phyloP scores from a whole-genome alignment of 1,140 invertebrate genomes.

The Calephelis nemesis region DNA sequence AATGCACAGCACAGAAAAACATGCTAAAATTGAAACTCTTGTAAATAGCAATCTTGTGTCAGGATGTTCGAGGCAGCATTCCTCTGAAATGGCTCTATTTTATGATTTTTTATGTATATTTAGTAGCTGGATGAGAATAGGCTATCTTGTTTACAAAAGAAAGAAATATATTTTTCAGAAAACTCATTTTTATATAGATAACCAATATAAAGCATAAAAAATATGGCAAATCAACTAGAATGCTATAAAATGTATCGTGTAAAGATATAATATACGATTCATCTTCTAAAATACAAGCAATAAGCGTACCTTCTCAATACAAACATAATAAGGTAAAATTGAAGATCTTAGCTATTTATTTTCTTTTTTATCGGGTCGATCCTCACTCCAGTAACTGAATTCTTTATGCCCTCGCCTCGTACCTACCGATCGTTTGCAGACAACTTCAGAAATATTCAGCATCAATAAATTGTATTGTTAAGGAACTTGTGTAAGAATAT shows the following conservation, averaged over 20 bases:
- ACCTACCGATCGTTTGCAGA: slow-evolving; percentile 1
- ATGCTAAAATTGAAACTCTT: no score
- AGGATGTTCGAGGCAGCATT: no score
- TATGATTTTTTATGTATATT: no score
- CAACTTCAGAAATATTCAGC: slow-evolving; percentile 37
- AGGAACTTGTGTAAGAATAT: background rate
- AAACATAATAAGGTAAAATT: slow-evolving; percentile 2
- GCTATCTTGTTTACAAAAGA: no score
- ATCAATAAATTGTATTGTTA: slow-evolving; percentile 29
- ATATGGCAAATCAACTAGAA: no score
- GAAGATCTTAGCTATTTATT: slow-evolving; percentile 19
- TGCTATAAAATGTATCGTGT: background rate
- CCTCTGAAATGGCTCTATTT: no score
- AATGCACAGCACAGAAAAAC: no score
- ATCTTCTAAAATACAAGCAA: background rate
- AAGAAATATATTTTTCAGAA: no score
- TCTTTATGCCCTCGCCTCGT: slow-evolving; percentile 15
- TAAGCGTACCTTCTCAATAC: background rate
- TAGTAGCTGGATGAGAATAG: no score
- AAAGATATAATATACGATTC: background rate
- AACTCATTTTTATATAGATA: no score
- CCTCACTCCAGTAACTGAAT: slow-evolving; percentile 16
- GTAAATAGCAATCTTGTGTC: no score
- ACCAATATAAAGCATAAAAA: no score
- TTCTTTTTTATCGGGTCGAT: slow-evolving; percentile 7